phyloP scores from a whole-genome alignment of 1,140 invertebrate genomes.

The Magallana gigas region DNA sequence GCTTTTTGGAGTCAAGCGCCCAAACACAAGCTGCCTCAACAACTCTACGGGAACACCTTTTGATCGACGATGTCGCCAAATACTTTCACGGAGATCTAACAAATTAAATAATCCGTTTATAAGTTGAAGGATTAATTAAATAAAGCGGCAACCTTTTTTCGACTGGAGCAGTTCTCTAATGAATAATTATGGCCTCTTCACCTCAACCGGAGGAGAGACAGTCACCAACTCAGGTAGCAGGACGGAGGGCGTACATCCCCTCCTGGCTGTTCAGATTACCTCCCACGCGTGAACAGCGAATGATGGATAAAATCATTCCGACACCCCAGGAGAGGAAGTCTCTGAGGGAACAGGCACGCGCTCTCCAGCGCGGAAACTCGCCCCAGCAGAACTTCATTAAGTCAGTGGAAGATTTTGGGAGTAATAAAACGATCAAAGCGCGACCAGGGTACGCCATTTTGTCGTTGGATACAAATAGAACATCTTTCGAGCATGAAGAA shows the following conservation, averaged over 20 bases:
- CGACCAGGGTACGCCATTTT: constrained; percentile 19
- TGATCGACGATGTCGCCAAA: background rate
- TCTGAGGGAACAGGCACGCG: background rate
- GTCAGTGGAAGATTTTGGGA: background rate
- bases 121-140: constrained; percentile 28
- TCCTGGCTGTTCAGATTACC: constrained; percentile 32
- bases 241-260: constrained; percentile 4
- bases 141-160: background rate
- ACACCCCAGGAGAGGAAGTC: constrained; percentile 1
- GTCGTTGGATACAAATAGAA: constrained; percentile 24
- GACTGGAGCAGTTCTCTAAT: background rate
- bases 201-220: background rate
- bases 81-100: background rate
- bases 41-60: too few species aligned
- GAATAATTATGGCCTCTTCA: background rate
- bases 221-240: background rate
- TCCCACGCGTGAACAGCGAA: constrained; percentile 37
- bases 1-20: too few species aligned
- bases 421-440: constrained; percentile 1
- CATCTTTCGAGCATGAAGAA: constrained; percentile 43
- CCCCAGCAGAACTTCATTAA: background rate
- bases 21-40: too few species aligned
- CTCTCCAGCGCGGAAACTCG: background rate
- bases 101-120: constrained; percentile 30
- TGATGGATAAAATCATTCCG: constrained; percentile 22